These are phyloP conservation scores for Benthosema pterotum DNA, from an alignment of 2,797 vertebrate species.

Conservation along the genomic window DNA sequence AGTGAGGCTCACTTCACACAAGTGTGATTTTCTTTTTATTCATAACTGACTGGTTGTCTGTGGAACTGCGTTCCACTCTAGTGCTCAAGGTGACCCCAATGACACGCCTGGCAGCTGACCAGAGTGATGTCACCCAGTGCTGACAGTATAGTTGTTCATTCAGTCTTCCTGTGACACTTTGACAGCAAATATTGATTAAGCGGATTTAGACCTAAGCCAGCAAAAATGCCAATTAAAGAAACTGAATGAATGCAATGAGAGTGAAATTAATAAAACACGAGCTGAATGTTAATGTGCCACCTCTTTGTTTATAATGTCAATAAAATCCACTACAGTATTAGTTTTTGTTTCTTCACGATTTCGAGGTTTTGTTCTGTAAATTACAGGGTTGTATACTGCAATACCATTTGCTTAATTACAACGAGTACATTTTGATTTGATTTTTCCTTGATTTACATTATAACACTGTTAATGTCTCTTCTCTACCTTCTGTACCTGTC, in stretches of 20 bases:
- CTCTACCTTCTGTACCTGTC: conserved; percentile 15
- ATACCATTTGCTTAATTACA: background rate
- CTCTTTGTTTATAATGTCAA: conserved; percentile 15
- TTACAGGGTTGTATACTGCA: background rate
- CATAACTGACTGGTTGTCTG: conserved; percentile 46
- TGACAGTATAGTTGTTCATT: conserved; percentile 38
- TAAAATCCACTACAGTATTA: conserved; percentile 3
- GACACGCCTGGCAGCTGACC: conserved; percentile 43
- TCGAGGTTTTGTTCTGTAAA: conserved; percentile 5
- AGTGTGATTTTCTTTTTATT: conserved; percentile 28
- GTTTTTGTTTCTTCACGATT: conserved; percentile 7
- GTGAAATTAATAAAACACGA: conserved; percentile 27
- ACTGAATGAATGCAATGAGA: conserved; percentile 25
- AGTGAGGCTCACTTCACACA: too few species aligned
- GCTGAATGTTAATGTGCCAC: conserved; percentile 24
- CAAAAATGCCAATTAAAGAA: conserved; percentile 51
- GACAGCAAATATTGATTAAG: conserved; percentile 66
- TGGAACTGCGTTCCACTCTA: conserved; percentile 32
- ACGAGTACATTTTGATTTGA: background rate
- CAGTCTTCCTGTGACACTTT: conserved; percentile 57
- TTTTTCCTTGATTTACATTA: background rate
- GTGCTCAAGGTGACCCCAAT: conserved; percentile 67
- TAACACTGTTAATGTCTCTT: conserved; percentile 5
- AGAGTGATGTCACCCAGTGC: conserved; percentile 49
- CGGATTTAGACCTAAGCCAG: conserved; percentile 57